Evolutionary conservation across 1,140 invertebrate species (phyloP), one percentile per base, ranked within the genome.

Genomic region (Solenopsis fugax): DNA sequence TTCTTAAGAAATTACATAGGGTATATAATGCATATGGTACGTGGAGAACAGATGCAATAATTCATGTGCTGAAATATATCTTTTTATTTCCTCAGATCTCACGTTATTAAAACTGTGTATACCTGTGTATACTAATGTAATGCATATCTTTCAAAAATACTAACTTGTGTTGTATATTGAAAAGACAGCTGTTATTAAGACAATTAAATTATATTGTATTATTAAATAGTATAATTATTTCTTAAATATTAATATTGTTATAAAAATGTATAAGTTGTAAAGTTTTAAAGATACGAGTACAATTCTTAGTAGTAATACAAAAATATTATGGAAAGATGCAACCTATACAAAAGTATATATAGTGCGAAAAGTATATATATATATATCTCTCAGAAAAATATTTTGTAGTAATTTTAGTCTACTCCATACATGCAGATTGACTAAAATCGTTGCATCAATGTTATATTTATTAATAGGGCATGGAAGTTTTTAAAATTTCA

Each of bases 91-190:
- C 21, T 75, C n/a, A 81, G 41, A 73, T 64, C 56, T 81, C 54
- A 86, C 16, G n/a, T 81, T 58, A 60, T 85, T 86, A 37, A 89
- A 58, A 54, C 41, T 71, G 16, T 76, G 13, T 24, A 71, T 58
- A 58, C 10, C 52, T 56, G 37, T 41, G 41, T 41, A 29, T 29
- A 82, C 65, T 82, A 48, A 71, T 82, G 24, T 82, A 82, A 48
- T 16, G 56, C 34, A 72, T 56, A 73, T 71, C 12, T 75, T 54
- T 72, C 21, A 86, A 88, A 80, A 50, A 29, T 58, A 78, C 34
- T 21, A 60, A 52, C 65, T 78, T 60, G 24, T 89, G 54, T 24
- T 75, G 41, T 67, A 16, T 67, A n/a, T 69, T 67, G 52, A 67
- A 21, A 7, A 72, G 13, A 34, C 9, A 16, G 45, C 37, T 80